Base-by-base conservation (phyloP, 2,888 invertebrate species). In the Andricus quercusramuli region DNA sequence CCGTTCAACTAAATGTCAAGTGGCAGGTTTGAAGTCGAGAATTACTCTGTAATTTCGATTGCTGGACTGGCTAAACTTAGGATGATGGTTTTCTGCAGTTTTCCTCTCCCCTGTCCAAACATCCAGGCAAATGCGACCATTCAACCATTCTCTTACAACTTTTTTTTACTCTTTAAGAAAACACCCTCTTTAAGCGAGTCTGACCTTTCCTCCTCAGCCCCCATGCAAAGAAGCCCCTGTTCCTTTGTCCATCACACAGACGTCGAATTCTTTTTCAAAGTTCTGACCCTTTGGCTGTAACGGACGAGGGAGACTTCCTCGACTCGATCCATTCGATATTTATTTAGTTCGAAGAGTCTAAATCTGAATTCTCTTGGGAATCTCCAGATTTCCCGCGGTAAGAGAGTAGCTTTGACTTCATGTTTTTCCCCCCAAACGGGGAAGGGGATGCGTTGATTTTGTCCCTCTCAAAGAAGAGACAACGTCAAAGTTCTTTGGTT, bases 211-310 rank as follows among this genome's bases (percentile, higher is more conserved):
- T 85, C 80, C 78, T 81, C 79, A 83, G 83, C 85, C 89, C 84
- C 87, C 84, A 89, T 89, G 90, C 86, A 90, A 90, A 90, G 85
- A 83, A 88, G 85, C 82, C 80, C 85, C 85, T 81, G 80, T 87
- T 86, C 85, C 86, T 87, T 86, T 85, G 86, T 88, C 87, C 88
- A 83, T 84, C 83, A 76, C 66, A 68, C 67, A 68, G 78, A 83
- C 78, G 78, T 81, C 84, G 79, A 66, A 64, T 47, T 66, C 74
- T 79, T 80, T 79, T 83, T 82, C 82, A 86, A 89, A 87, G 81
- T 88, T 87, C 86, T 85, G 87, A 78, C 89, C 83, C 44, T 66
- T 41, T 62, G 29, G 51, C 29, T 37, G 65, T 76, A 82, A 74
- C 29, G 76, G 17, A 56, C 77, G 87, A 85, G 81, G 83, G 79